Conservation (phyloP, 2,888 invertebrate species). For the Agrypnus murinus region DNA sequence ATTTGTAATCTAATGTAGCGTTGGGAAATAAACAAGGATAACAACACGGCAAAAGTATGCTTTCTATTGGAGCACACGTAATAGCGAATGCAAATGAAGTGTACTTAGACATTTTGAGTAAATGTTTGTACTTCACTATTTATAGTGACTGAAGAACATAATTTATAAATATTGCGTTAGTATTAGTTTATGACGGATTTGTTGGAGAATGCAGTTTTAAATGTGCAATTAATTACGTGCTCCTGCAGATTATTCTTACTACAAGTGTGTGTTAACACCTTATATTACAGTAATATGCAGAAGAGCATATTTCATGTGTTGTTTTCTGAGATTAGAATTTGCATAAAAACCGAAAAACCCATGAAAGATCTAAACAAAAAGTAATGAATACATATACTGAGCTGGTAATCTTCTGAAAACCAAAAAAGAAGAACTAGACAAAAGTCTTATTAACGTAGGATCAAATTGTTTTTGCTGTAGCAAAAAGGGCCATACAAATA, state of each 20-base stretch:
- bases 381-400: too few relatives aligned
- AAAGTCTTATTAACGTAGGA: too few relatives aligned
- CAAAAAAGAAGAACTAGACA: too few relatives aligned
- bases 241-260: constrained; percentile 22
- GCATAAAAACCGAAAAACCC: too few relatives aligned
- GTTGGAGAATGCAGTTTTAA: constrained; percentile 25
- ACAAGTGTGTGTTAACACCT: constrained; percentile 17
- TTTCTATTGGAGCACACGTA: neutral
- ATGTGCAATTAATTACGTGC: constrained; percentile 32
- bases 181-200: constrained; percentile 27
- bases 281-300: too few relatives aligned
- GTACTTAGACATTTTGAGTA: constrained; percentile 12
- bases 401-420: too few relatives aligned
- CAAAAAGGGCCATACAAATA: too few relatives aligned
- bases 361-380: too few relatives aligned
- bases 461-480: too few relatives aligned
- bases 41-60: too few relatives aligned
- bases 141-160: constrained; percentile 14
- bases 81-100: neutral
- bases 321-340: too few relatives aligned
- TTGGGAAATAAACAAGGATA: neutral
- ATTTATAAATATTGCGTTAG: constrained; percentile 28
- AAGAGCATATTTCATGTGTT: too few relatives aligned
- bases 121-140: constrained; percentile 27
- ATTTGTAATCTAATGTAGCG: neutral